A percentile compares a stretch with the other conserved stretches of the same genome.
Evolutionary conservation across 2,888 invertebrate genomes (phyloP).

Genomic region (Spodoptera littoralis): DNA sequence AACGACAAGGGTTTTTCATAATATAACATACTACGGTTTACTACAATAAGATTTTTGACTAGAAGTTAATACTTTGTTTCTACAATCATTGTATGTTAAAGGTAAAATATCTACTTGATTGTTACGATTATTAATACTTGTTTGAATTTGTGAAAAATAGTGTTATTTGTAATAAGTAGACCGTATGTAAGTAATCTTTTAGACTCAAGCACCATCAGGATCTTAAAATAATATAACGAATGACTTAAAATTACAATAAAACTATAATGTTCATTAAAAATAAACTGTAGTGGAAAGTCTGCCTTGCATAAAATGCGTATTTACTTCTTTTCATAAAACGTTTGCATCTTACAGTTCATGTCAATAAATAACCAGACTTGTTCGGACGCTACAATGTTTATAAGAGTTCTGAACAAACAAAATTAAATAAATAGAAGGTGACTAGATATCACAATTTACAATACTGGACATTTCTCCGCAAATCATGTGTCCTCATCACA

Average conservation of each 20-base stretch:
- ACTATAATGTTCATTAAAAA: slow-evolving; percentile 45
- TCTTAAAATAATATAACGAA: slow-evolving; percentile 18
- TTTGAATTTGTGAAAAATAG: too few relatives aligned
- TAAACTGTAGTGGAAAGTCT: slow-evolving; percentile 72
- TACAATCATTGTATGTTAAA: too few relatives aligned
- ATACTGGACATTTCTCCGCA: slow-evolving; percentile 6
- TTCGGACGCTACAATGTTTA: slow-evolving; percentile 27
- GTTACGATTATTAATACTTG: too few relatives aligned
- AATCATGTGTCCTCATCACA: slow-evolving; percentile 20
- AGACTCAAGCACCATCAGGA: slow-evolving; percentile 22
- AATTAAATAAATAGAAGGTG: slow-evolving; percentile 9
- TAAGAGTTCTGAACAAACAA: too few relatives aligned
- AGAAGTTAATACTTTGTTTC: too few relatives aligned
- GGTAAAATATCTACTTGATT: too few relatives aligned
- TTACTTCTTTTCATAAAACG: slow-evolving; percentile 41
- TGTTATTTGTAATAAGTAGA: slow-evolving; percentile 7
- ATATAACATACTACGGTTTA: too few relatives aligned
- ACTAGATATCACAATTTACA: slow-evolving; percentile 35
- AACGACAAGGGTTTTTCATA: too few relatives aligned
- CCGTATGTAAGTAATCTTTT: not conserved
- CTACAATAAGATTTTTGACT: too few relatives aligned
- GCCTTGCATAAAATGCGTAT: slow-evolving; percentile 68
- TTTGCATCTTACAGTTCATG: slow-evolving; percentile 50
- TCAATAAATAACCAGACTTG: slow-evolving; percentile 52
- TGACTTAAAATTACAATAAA: slow-evolving; percentile 32